Base-by-base conservation (phyloP, 2,797 vertebrate genomes). In the Enoplosus armatus region DNA sequence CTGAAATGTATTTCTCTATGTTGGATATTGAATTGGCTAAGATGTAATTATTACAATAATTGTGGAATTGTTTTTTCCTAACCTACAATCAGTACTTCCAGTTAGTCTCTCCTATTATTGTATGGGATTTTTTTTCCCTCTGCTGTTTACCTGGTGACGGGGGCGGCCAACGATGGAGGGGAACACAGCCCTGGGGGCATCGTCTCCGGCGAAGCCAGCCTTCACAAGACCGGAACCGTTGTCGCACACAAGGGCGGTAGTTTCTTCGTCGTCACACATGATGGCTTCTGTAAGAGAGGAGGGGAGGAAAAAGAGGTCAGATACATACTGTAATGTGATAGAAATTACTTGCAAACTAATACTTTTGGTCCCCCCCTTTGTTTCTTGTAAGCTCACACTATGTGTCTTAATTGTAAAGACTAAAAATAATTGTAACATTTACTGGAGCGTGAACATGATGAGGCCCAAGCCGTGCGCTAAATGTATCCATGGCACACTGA, bases 201-300 rank as follows among this genome's bases (percentile, higher is more conserved):
- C 98, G 60, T 99, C 98, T 26, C 98, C 98, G 60, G 98, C 98
- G 11, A 99, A 99, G 37, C 98, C 98, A 82, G 98, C 98, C 95
- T 99, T 99, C 90, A 99, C 98, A 76, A 99, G 97, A 85, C 98
- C 98, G 35, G 98, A 99, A 87, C 98, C 98, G 24, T 99, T 99
- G 96, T 99, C 98, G 77, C 98, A 99, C 92, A 99, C 98, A 56
- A 99, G 95, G 31, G 98, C 98, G 93, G 96, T 97, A 3, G 97
- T 98, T 86, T 98, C 98, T 3, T 99, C 98, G 89, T 99, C 98
- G 94, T 99, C 98, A 86, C 98, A 99, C 98, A 99, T 99, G 95
- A 80, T 96, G 95, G 91, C 86, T 95, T 95, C 95, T 96, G 83
- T 80, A 8, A 55, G 35, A 67, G 68, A 86, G 50, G 55, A 70